Percentiles rank a stretch among this genome's conserved stretches.
Conservation (phyloP, 1,140 invertebrate genomes). For the Triops longicaudatus region DNA sequence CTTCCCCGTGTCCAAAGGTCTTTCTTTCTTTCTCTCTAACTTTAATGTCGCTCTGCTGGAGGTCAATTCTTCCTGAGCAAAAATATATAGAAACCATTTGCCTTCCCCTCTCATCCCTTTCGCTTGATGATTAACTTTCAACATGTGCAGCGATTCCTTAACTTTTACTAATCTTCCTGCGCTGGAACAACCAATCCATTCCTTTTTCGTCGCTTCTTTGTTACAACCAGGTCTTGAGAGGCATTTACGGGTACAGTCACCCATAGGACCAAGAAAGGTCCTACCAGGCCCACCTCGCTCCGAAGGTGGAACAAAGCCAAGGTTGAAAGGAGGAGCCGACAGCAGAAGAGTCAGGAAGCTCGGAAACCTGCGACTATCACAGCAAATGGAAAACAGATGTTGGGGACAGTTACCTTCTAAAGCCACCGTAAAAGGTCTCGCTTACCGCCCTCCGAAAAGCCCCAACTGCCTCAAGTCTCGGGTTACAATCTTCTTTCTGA, state of each 20-base stretch:
- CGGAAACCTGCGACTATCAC: conserved; percentile 1
- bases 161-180: background rate
- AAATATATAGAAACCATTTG: background rate
- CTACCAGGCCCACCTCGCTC: background rate
- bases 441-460: background rate
- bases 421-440: background rate
- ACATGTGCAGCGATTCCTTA: background rate
- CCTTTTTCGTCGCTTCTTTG: background rate
- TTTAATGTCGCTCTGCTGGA: conserved; percentile 7
- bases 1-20: conserved; percentile 9
- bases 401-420: background rate
- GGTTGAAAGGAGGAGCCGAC: background rate
- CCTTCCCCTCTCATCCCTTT: background rate
- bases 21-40: background rate
- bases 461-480: background rate
- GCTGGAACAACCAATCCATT: background rate
- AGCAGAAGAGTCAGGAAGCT: background rate
- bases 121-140: conserved; percentile 3
- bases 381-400: conserved; percentile 8
- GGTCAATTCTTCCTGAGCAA: background rate
- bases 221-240: background rate
- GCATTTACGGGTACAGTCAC: background rate
- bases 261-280: background rate
- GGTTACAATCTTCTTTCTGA: background rate
- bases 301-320: background rate